A percentile compares a stretch with the other conserved stretches of the same genome.
Evolutionary conservation across 1,140 invertebrate species (phyloP).

Genomic region (Conus ventricosus): DNA sequence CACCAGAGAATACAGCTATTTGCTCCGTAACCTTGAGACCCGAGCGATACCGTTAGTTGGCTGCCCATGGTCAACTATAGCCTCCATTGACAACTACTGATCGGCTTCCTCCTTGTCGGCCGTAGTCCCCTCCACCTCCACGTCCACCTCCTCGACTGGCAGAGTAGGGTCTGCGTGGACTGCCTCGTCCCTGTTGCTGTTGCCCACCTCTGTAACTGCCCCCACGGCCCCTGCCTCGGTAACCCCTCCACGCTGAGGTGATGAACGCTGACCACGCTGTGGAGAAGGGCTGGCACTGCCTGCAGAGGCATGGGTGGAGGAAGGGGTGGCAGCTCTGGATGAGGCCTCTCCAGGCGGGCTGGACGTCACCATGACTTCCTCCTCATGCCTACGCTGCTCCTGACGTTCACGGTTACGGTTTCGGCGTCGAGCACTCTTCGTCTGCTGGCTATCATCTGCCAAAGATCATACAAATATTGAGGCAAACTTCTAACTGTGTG

Average conservation of each 20-base stretch:
- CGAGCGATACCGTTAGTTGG: background rate
- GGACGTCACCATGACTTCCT: background rate
- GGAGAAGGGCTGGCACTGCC: slow-evolving; percentile 25
- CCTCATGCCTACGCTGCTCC: background rate
- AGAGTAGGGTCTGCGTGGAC: slow-evolving; percentile 24
- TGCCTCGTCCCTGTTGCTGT: slow-evolving; percentile 20
- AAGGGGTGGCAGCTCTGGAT: slow-evolving; percentile 22
- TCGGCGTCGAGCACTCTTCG: background rate
- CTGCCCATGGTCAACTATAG: background rate
- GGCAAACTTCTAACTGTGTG: too few relatives aligned
- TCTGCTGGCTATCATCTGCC: background rate
- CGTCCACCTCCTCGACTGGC: slow-evolving; percentile 25
- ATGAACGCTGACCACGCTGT: slow-evolving; percentile 11
- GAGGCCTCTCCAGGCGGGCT: background rate
- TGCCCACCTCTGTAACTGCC: slow-evolving; percentile 19
- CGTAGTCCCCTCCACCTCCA: slow-evolving; percentile 37
- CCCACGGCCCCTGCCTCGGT: background rate
- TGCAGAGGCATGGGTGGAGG: slow-evolving; percentile 11
- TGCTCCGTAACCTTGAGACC: background rate
- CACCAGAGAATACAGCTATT: background rate
- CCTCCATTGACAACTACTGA: slow-evolving; percentile 20
- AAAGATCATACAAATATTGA: background rate
- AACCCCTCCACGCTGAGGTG: background rate
- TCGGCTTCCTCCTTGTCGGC: slow-evolving; percentile 25
- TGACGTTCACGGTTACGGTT: background rate